These are phyloP conservation scores for Melanotaenia parkinsoni DNA, from an alignment of 2,797 vertebrate species.

Conservation along the genomic window DNA sequence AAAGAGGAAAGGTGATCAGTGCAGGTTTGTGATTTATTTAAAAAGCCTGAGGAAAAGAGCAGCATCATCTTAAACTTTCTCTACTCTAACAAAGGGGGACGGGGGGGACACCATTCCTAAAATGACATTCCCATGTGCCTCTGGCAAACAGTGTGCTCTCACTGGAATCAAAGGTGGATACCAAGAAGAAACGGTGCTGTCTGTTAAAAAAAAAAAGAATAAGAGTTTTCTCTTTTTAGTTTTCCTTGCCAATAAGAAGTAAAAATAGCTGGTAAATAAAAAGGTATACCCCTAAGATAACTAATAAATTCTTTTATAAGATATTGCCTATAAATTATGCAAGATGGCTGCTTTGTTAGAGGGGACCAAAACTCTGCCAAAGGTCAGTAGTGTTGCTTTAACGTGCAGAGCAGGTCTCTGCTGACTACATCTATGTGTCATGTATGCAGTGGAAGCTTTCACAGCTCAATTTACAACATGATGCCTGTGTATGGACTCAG, in stretches of 20 bases:
- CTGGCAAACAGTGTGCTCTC: slow-evolving; percentile 28
- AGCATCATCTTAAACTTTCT: slow-evolving; percentile 28
- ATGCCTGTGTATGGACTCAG: not conserved
- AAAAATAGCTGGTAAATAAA: not conserved
- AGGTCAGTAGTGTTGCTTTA: too few species aligned
- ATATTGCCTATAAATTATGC: not conserved
- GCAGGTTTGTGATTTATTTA: slow-evolving; percentile 62
- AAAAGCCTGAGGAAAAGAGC: slow-evolving; percentile 19
- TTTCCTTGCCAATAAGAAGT: not conserved
- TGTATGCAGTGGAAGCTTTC: too few species aligned
- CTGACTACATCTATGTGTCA: too few species aligned
- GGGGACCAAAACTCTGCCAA: too few species aligned
- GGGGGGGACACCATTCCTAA: slow-evolving; percentile 47
- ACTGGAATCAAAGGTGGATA: slow-evolving; percentile 33
- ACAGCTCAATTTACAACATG: too few species aligned
- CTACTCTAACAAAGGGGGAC: slow-evolving; percentile 22
- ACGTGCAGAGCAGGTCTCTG: too few species aligned
- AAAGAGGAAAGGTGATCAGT: slow-evolving; percentile 45
- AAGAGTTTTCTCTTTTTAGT: slow-evolving; percentile 18
- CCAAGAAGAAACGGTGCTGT: slow-evolving; percentile 20
- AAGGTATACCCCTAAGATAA: not conserved
- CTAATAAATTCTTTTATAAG: slow-evolving; percentile 5
- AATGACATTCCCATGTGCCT: slow-evolving; percentile 73
- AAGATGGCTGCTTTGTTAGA: too few species aligned
- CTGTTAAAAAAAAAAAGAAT: slow-evolving; percentile 9